Evolutionary conservation across 2,888 invertebrate species (phyloP), one percentile per base, ranked within the genome.

Genomic region (Protonemura montana): DNA sequence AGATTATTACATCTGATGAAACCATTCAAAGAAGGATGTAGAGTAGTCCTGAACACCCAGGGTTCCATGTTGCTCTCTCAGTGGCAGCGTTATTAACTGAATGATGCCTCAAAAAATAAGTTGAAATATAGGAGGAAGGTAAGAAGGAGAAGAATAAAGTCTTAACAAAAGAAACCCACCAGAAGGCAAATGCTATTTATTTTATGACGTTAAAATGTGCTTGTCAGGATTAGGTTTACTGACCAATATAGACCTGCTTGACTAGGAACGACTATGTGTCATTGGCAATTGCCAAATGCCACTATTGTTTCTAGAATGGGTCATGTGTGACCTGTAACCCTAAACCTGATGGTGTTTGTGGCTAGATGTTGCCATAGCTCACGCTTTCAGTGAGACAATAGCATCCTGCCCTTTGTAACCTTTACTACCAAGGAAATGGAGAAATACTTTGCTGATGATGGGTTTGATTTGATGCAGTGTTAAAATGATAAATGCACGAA

Each of bases 91-190:
- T n/a, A n/a, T n/a, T n/a, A n/a, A n/a, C n/a, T n/a, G n/a, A n/a
- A n/a, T n/a, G n/a, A n/a, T n/a, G n/a, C n/a, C n/a, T n/a, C n/a
- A n/a, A n/a, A n/a, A n/a, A n/a, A 59, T 21, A 59, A 59, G 59
- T 59, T 10, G 1, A 59, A 59, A 13, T 10, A 21, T 10, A 59
- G 21, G 21, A 59, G 35, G 35, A 35, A 35, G 35, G 13, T 13
- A 1, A 13, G 21, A 59, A 59, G 59, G 21, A 59, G 3, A 59
- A 59, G 10, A 13, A 59, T 59, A 10, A 59, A 35, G 16, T 76
- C 30, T 35, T 41, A 86, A 76, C 88, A 88, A 78, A 78, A 88
- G 87, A 82, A 86, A 10, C 13, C n/a, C 16, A 10, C 21, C 1
- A 59, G 16, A 59, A 59, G 59, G 21, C 21, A 21, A 59, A 13